A percentile compares a stretch with the other conserved stretches of the same genome.
phyloP scores from a whole-genome alignment of 2,888 invertebrate genomes.

The Octonoba sinensis region DNA sequence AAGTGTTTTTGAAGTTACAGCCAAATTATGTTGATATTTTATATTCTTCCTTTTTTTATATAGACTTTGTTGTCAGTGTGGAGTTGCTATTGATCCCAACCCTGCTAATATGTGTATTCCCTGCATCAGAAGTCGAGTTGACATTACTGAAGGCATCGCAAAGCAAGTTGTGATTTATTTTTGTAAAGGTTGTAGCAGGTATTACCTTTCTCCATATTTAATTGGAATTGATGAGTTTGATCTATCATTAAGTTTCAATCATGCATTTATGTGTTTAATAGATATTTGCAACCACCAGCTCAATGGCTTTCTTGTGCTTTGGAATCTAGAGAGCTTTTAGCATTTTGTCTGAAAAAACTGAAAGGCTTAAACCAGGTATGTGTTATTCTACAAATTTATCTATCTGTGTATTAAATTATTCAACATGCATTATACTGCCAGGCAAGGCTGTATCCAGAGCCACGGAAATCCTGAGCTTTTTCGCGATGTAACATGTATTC shows the following conservation, averaged over 20 bases:
- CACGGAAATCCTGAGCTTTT: too few relatives aligned
- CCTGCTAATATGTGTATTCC: conserved; percentile 97
- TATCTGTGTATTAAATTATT: too few relatives aligned
- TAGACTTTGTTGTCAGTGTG: conserved; percentile 91
- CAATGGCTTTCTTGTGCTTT: conserved; percentile 83
- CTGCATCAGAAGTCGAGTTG: conserved; percentile 90
- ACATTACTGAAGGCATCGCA: conserved; percentile 96
- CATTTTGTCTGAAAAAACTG: conserved; percentile 90
- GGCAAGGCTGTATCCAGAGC: too few relatives aligned
- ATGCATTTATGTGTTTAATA: conserved; percentile 71
- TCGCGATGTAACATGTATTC: too few relatives aligned
- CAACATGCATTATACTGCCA: too few relatives aligned
- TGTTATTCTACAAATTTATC: too few relatives aligned
- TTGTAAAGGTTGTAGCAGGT: conserved; percentile 93
- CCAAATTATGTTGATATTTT: neutral
- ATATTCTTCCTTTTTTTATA: neutral
- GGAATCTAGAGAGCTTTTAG: conserved; percentile 91
- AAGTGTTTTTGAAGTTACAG: neutral
- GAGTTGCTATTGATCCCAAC: conserved; percentile 91
- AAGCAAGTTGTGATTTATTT: conserved; percentile 88
- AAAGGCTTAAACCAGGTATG: conserved; percentile 82
- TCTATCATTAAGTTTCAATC: neutral
- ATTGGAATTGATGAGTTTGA: neutral
- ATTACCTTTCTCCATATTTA: neutral
- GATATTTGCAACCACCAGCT: conserved; percentile 89